These are phyloP conservation scores for Noctua fimbriata DNA, from an alignment of 2,888 invertebrate species.

Conservation along the genomic window DNA sequence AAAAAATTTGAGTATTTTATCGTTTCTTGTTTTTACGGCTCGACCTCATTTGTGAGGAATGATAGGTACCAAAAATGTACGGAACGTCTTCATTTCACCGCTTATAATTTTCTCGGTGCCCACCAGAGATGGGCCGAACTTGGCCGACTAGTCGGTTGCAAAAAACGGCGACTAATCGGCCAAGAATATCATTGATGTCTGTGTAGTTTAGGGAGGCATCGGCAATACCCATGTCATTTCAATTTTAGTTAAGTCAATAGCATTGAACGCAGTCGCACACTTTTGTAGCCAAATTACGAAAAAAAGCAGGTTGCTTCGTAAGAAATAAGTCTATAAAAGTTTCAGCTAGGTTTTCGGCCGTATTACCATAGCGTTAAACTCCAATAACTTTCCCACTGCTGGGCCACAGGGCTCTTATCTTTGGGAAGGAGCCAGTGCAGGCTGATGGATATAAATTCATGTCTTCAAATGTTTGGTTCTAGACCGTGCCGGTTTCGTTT, in stretches of 20 bases:
- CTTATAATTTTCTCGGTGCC: neutral
- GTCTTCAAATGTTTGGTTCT: too few species aligned
- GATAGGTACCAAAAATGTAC: neutral
- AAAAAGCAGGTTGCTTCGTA: too few species aligned
- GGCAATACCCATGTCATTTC: neutral
- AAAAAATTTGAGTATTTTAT: constrained; percentile 7
- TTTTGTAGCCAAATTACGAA: too few species aligned
- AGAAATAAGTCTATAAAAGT: too few species aligned
- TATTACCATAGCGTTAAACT: too few species aligned
- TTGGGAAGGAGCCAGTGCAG: too few species aligned
- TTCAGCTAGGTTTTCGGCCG: too few species aligned
- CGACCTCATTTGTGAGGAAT: neutral
- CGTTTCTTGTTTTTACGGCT: neutral
- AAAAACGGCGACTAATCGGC: neutral
- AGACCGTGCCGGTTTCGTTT: too few species aligned
- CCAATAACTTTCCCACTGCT: too few species aligned
- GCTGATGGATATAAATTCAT: too few species aligned
- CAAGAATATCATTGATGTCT: neutral
- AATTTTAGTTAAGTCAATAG: neutral
- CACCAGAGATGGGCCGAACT: neutral
- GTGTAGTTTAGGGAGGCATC: neutral
- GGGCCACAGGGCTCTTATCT: too few species aligned
- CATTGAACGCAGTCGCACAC: neutral
- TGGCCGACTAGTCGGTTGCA: neutral
- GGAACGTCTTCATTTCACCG: neutral